phyloP scores from a whole-genome alignment of 1,140 invertebrate species.

The Drosophila sturtevanti region DNA sequence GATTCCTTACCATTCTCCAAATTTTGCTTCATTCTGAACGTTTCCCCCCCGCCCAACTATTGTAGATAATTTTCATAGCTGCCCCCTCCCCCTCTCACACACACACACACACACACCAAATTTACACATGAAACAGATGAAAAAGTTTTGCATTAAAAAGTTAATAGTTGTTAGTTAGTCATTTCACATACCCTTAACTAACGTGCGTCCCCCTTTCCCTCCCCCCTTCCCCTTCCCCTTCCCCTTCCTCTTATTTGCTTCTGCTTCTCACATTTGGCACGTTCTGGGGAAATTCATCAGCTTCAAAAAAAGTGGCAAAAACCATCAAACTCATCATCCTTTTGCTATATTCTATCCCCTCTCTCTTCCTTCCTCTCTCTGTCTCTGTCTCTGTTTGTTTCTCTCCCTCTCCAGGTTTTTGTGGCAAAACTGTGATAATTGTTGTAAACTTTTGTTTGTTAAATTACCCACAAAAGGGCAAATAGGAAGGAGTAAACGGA shows the following conservation, averaged over 20 bases:
- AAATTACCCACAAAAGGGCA: background rate
- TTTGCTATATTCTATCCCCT: no score
- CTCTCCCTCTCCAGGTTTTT: conserved; percentile 27
- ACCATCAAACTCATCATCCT: conserved; percentile 13
- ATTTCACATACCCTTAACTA: conserved; percentile 1
- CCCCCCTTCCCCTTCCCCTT: no score
- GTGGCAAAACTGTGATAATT: conserved; percentile 63
- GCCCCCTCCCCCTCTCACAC: conserved; percentile 36
- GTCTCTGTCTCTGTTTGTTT: no score
- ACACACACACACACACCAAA: no score
- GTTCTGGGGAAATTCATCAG: conserved; percentile 40
- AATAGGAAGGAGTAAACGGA: background rate
- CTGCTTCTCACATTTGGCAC: conserved; percentile 3
- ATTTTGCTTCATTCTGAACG: background rate
- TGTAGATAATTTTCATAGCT: conserved; percentile 29
- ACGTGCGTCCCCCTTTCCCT: conserved; percentile 6
- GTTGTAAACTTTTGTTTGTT: conserved; percentile 37
- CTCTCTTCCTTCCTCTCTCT: background rate
- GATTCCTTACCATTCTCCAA: background rate
- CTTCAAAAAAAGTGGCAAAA: conserved; percentile 1
- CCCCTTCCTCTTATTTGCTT: no score
- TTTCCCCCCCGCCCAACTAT: conserved; percentile 4
- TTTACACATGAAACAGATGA: conserved; percentile 36
- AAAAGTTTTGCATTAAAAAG: conserved; percentile 71
- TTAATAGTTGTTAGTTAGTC: conserved; percentile 53